Evolutionary conservation across 2,888 invertebrate genomes (phyloP).

Genomic region (Lymantria dispar): DNA sequence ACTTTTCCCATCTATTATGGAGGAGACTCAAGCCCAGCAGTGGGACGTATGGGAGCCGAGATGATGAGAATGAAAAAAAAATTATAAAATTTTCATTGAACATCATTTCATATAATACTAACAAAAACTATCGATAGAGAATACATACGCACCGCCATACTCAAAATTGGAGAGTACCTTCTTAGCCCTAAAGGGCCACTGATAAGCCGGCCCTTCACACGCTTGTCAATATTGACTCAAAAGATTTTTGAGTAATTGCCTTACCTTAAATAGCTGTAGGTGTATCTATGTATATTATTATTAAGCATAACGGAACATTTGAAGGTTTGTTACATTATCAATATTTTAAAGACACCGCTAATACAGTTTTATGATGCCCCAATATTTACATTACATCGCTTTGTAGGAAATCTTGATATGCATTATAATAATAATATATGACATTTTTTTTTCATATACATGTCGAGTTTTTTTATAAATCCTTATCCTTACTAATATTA

Average conservation of each 20-base stretch:
- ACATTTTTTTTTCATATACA: not conserved
- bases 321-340: constrained; percentile 24
- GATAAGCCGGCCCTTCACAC: constrained; percentile 52
- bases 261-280: constrained; percentile 32
- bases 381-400: constrained; percentile 19
- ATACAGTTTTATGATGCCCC: constrained; percentile 20
- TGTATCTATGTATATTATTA: constrained; percentile 17
- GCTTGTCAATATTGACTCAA: constrained; percentile 53
- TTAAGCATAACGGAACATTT: constrained; percentile 20
- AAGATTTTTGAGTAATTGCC: constrained; percentile 65
- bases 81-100: no score
- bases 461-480: no score
- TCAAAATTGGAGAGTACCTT: constrained; percentile 3
- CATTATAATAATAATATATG: no score
- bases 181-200: constrained; percentile 4
- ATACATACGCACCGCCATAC: not conserved
- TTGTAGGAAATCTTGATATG: not conserved
- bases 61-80: no score
- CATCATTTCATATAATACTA: no score
- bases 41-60: no score
- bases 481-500: no score
- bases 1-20: no score
- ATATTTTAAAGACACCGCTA: constrained; percentile 27
- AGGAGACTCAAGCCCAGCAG: no score
- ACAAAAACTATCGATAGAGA: no score